phyloP scores from a whole-genome alignment of 2,113 vertebrate species.

The Heteronetta atricapilla region DNA sequence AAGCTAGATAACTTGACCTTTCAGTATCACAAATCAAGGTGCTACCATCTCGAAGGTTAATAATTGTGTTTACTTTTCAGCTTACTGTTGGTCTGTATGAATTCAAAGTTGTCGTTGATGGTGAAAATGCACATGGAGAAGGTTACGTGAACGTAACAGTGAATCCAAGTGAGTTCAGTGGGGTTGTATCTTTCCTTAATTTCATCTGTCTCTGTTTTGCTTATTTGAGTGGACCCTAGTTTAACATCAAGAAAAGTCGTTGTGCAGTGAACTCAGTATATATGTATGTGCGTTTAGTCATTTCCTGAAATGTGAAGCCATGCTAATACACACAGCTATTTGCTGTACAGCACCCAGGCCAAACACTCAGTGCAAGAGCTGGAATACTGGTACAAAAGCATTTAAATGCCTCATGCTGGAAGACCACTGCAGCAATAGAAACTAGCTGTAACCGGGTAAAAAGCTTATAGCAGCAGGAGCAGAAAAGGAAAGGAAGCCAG shows the following conservation, averaged over 20 bases:
- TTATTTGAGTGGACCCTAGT: neutral
- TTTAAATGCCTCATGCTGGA: neutral
- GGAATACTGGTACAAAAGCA: neutral
- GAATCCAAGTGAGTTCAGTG: constrained; percentile 85
- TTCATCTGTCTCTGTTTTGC: neutral
- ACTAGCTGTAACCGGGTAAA: neutral
- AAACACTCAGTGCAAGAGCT: neutral
- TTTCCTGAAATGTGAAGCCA: neutral
- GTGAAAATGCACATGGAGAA: constrained; percentile 85
- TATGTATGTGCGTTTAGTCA: fast-evolving
- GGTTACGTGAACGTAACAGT: constrained; percentile 96
- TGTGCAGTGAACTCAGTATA: neutral
- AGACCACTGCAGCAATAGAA: neutral
- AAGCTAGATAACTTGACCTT: neutral
- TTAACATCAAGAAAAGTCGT: fast-evolving
- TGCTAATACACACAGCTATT: neutral
- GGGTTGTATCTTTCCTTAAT: neutral
- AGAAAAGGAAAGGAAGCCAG: neutral
- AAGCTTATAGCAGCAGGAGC: neutral
- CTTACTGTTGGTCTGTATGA: constrained; percentile 94
- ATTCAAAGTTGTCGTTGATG: constrained; percentile 89
- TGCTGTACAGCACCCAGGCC: neutral
- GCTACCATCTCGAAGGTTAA: neutral
- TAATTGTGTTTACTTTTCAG: constrained; percentile 73
- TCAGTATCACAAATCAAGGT: neutral